These are phyloP conservation scores for Thymelicus acteon DNA, from an alignment of 2,888 invertebrate genomes.

Conservation along the genomic window DNA sequence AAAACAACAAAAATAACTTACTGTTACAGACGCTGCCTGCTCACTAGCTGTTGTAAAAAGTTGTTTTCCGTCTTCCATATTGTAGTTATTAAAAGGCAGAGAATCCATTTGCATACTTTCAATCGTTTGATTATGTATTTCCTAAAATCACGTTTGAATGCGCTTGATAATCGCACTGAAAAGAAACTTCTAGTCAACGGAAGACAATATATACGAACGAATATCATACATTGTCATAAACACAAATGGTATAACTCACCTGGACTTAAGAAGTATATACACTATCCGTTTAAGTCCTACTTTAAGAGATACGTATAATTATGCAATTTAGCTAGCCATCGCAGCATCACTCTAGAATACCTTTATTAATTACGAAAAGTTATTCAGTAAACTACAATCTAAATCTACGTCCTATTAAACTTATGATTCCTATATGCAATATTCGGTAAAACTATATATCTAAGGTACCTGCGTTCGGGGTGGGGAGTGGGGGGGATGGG, in stretches of 20 bases:
- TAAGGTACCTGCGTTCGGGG: too few relatives aligned
- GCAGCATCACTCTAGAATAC: too few relatives aligned
- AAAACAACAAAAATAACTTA: conserved; percentile 50
- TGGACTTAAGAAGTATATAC: conserved; percentile 8
- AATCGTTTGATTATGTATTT: neutral
- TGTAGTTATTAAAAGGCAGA: conserved; percentile 57
- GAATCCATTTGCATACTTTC: conserved; percentile 52
- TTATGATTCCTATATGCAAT: neutral
- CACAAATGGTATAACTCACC: conserved; percentile 14
- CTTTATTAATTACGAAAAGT: too few relatives aligned
- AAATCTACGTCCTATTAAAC: neutral
- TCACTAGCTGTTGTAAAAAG: conserved; percentile 64
- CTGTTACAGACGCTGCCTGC: conserved; percentile 51
- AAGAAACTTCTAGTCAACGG: conserved; percentile 33
- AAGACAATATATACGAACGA: conserved; percentile 21
- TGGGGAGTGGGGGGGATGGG: too few relatives aligned
- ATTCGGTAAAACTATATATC: too few relatives aligned
- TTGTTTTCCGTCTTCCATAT: conserved; percentile 60
- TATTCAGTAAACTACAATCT: neutral
- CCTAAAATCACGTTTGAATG: conserved; percentile 8
- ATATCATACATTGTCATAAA: conserved; percentile 13
- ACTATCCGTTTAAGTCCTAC: neutral
- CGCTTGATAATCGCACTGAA: conserved; percentile 26
- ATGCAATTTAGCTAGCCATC: too few relatives aligned
- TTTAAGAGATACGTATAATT: neutral